phyloP scores from a whole-genome alignment of 2,113 vertebrate genomes.

The Neolamprologus tretocephalus region DNA sequence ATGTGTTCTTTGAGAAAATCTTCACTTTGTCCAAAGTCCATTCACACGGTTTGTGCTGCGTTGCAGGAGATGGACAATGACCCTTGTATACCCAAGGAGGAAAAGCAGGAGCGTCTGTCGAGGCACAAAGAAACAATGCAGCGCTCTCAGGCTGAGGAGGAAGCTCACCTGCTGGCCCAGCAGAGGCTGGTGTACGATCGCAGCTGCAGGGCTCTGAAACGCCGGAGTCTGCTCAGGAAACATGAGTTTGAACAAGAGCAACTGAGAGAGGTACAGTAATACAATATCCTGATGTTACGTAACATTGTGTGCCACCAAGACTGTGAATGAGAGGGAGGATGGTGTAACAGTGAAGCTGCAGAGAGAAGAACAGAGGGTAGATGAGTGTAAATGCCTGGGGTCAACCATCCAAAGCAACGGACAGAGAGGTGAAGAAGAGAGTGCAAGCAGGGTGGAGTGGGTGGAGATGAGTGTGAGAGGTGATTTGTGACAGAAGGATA shows the following conservation, averaged over 20 bases:
- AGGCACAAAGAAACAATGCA: conserved; percentile 99
- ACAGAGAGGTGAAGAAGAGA: background rate
- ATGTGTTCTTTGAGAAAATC: background rate
- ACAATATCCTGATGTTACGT: background rate
- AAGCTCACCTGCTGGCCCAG: conserved; percentile 91
- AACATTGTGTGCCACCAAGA: background rate
- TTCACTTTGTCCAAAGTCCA: background rate
- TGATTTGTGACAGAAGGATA: background rate
- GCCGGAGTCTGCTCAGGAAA: conserved; percentile 86
- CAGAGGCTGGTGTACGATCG: conserved; percentile 96
- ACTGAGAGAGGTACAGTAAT: conserved; percentile 84
- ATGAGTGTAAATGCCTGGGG: background rate
- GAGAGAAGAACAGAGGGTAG: background rate
- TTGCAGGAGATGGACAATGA: conserved; percentile 95
- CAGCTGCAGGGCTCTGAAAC: conserved; percentile 92
- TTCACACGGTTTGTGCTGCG: background rate
- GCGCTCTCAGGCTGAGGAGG: conserved; percentile 97
- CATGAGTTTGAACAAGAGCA: conserved; percentile 98
- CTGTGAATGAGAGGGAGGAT: background rate
- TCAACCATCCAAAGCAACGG: background rate
- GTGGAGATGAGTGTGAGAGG: background rate
- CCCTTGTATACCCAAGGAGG: conserved; percentile 91
- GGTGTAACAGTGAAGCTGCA: background rate
- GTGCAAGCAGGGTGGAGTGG: background rate
- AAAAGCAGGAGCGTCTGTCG: conserved; percentile 97